phyloP scores from a whole-genome alignment of 2,888 invertebrate genomes.

The Mimumesa dahlbomi region DNA sequence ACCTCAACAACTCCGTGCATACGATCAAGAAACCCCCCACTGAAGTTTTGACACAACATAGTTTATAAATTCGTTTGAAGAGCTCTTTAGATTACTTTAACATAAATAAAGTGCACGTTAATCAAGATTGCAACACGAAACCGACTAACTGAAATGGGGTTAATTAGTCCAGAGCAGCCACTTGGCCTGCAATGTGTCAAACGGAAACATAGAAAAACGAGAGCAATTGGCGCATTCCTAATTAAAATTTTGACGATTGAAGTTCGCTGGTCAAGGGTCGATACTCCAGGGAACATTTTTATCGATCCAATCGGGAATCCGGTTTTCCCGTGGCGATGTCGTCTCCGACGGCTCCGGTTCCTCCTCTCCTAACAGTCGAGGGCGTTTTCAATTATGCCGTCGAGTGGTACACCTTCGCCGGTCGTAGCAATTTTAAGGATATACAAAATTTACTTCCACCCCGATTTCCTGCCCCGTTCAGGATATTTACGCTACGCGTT shows the following conservation, averaged over 20 bases:
- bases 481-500: constrained; percentile 2
- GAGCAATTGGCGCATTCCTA: neutral
- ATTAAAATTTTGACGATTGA: neutral
- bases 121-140: too few species aligned
- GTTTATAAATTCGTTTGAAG: too few species aligned
- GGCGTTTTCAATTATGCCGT: constrained; percentile 3
- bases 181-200: too few species aligned
- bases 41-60: too few species aligned
- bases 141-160: too few species aligned
- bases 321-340: neutral
- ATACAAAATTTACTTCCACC: constrained; percentile 12
- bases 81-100: too few species aligned
- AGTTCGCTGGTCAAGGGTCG: neutral
- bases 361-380: neutral
- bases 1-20: too few species aligned
- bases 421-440: constrained; percentile 14
- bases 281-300: neutral
- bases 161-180: too few species aligned
- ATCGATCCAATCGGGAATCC: constrained; percentile 2
- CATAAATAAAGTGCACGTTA: too few species aligned
- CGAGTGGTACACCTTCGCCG: constrained; percentile 11
- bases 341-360: neutral
- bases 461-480: neutral
- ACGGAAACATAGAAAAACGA: too few species aligned
- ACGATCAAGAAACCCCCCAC: too few species aligned